Percentiles rank a stretch among this genome's conserved stretches.
These are phyloP conservation scores for Hypothenemus hampei DNA, from an alignment of 1,140 invertebrate genomes.

Conservation along the genomic window DNA sequence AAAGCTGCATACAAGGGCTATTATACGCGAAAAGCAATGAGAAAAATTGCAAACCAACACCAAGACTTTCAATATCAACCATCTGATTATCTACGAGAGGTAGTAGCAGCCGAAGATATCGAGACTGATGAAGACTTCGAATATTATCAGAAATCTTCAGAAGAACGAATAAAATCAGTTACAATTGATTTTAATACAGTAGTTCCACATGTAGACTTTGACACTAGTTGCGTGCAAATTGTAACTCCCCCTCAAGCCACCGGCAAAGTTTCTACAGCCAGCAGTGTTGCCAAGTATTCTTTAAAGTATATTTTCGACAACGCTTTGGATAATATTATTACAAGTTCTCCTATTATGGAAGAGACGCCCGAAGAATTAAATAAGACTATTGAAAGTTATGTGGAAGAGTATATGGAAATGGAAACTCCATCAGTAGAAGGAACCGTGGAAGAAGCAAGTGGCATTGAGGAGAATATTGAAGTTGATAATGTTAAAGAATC, in stretches of 20 bases:
- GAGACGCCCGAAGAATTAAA: background rate
- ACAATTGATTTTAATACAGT: constrained; percentile 30
- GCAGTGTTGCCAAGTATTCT: constrained; percentile 12
- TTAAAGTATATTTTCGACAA: constrained; percentile 4
- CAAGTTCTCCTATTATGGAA: background rate
- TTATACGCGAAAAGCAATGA: constrained; percentile 38
- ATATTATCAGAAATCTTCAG: background rate
- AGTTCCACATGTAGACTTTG: constrained; percentile 29
- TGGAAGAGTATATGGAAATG: no score
- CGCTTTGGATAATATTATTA: background rate
- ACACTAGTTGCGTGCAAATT: background rate
- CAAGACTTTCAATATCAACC: background rate
- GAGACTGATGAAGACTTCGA: constrained; percentile 10
- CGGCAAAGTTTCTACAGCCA: constrained; percentile 6
- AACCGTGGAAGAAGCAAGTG: background rate
- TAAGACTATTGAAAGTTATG: no score
- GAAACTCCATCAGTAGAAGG: background rate
- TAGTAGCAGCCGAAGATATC: background rate
- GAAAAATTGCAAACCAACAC: constrained; percentile 6
- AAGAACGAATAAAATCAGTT: constrained; percentile 14
- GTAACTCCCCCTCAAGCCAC: background rate
- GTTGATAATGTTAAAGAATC: background rate
- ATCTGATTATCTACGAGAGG: background rate
- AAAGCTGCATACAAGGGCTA: constrained; percentile 49
- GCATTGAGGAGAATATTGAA: no score